A percentile compares a stretch with the other conserved stretches of the same genome.
phyloP scores from a whole-genome alignment of 2,113 vertebrate species.

The Crotalus viridis region DNA sequence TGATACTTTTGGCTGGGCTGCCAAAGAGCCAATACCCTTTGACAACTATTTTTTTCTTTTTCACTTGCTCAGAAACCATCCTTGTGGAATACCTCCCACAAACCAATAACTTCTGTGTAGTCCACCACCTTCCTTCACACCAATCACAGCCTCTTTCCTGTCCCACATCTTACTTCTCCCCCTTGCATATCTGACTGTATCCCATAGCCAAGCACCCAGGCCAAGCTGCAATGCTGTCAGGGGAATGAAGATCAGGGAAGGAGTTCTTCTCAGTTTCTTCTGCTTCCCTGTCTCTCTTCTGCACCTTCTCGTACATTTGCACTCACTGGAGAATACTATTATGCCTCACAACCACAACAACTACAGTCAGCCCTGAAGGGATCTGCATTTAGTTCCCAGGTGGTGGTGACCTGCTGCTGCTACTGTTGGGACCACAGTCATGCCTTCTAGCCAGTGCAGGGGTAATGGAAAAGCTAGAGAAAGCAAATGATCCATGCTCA shows the following conservation, averaged over 20 bases:
- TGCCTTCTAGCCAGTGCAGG: not conserved
- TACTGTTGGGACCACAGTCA: not conserved
- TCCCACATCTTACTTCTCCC: not conserved
- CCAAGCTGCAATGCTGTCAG: not conserved
- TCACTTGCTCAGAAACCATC: not conserved
- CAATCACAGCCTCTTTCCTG: not conserved
- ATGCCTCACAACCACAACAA: not conserved
- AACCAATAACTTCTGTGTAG: not conserved
- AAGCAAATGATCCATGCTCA: not conserved
- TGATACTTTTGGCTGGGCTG: not conserved
- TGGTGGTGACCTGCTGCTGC: not conserved
- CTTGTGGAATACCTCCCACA: not conserved
- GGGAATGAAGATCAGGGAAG: not conserved
- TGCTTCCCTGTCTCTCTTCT: not conserved
- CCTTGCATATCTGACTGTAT: not conserved
- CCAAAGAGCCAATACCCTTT: not conserved
- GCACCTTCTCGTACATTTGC: not conserved
- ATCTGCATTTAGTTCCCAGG: not conserved
- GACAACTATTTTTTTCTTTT: not conserved
- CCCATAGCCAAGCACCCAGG: not conserved
- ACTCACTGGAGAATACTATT: not conserved
- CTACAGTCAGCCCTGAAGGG: not conserved
- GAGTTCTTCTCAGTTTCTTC: not conserved
- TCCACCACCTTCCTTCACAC: not conserved
- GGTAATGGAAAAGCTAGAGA: not conserved